Base-by-base conservation (phyloP, 2,113 vertebrate genomes). In the Poeciliopsis occidentalis region DNA sequence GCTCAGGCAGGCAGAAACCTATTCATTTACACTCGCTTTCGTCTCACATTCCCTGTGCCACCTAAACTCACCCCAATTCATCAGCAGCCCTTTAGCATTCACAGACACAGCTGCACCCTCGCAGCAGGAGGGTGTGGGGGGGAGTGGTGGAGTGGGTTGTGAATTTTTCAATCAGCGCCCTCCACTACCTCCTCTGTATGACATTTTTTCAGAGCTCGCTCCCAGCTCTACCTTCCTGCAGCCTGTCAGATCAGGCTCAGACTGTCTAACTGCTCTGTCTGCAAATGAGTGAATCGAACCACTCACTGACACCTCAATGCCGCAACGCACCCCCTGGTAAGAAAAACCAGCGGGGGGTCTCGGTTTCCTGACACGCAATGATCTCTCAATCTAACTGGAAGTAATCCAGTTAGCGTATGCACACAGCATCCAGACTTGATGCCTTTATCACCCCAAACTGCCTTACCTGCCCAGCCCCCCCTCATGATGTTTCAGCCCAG, bases 351-450 rank as follows among this genome's bases (percentile, higher is more conserved):
- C 86, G 86, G 69, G 88, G 82, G 87, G 79, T 85, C 84, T 76
- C 67, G 64, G 81, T 88, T 76, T 81, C 73, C 80, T 92, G 90
- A 91, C 89, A 90, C 73, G 79, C 74, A 85, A 83, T 88, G 85
- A 92, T 92, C 86, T 89, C 87, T 92, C 87, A 90, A 92, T 93
- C 83, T 89, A 73, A 85, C 81, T 81, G 88, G 88, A 91, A 92
- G 85, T 89, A 90, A 93, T 92, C 88, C 76, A 86, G 90, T 92
- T 92, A 92, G 84, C 80, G 80, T 32, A 67, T 80, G 83, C 83
- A 84, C 67, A 66, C 66, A 73, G 87, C 71, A 60, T 83, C 67
- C 73, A 80, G 83, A 87, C 65, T 87, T 78, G 44, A 26, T 31
- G 81, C 71, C 47, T 89, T 90, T 76, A 84, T 86, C 73, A 27